Percentiles rank a stretch among this genome's conserved stretches.
These are phyloP conservation scores for Hydrolagus colliei DNA, from an alignment of 2,797 vertebrate species.

Conservation along the genomic window DNA sequence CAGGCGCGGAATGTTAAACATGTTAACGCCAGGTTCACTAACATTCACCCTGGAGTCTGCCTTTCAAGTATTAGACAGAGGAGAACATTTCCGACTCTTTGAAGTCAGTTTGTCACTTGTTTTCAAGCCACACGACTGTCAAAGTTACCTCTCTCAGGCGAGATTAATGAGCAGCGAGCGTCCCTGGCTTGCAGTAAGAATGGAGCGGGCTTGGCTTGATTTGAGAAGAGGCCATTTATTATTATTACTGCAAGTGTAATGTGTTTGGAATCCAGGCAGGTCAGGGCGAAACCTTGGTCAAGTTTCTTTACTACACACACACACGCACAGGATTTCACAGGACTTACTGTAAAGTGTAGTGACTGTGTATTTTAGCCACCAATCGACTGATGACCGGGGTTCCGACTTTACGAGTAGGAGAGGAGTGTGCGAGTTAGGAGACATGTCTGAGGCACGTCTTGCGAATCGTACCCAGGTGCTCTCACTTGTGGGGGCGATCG, in stretches of 20 bases:
- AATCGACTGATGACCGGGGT: too few relatives aligned
- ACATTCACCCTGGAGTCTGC: not conserved
- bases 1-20: slow-evolving; percentile 18
- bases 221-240: not conserved
- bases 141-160: not conserved
- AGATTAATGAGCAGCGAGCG: not conserved
- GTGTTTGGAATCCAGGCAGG: not conserved
- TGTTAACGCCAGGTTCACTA: not conserved
- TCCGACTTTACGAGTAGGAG: too few relatives aligned
- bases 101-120: not conserved
- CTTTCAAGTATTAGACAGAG: not conserved
- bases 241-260: too few relatives aligned
- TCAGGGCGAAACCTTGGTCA: too few relatives aligned
- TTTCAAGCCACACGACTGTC: not conserved
- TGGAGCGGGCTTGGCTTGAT: not conserved
- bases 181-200: not conserved
- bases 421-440: too few relatives aligned
- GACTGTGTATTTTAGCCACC: too few relatives aligned
- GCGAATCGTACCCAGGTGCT: too few relatives aligned
- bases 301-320: too few relatives aligned
- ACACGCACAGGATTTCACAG: too few relatives aligned
- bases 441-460: too few relatives aligned
- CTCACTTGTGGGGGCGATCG: too few relatives aligned
- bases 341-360: too few relatives aligned
- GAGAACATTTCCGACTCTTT: not conserved